Base-by-base conservation (phyloP, 2,888 invertebrate genomes). In the Flexamia atlantica region DNA sequence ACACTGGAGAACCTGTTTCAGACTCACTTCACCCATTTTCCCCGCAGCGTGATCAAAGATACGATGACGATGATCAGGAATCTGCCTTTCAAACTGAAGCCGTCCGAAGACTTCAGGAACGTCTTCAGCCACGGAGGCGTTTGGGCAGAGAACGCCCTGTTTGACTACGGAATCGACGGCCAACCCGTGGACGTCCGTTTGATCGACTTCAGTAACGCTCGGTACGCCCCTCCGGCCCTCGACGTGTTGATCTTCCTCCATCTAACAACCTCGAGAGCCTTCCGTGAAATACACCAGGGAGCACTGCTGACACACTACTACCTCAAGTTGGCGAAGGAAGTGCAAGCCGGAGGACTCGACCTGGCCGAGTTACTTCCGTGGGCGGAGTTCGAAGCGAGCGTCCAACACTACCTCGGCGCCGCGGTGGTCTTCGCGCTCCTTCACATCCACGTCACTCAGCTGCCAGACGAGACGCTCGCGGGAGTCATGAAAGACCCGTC, bases 221-320 rank as follows among this genome's bases (percentile, higher is more conserved):
- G 82, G 0, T 83, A 83, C 32, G 57, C 74, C 23, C 82, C 82
- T 20, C 82, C 82, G 0, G 82, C 82, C 23, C 72, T 50, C 46
- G 82, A 83, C 57, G 82, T 83, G 9, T 74, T 83, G 20, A 53
- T 40, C 0, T 83, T 83, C 25, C 74, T 83, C 0, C 82, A 83
- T 14, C 46, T 40, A 2, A 83, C 82, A 9, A 83, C 82, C 14
- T 74, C 82, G 40, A 30, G 82, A 57, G 57, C 82, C 30, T 83
- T 83, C 28, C 32, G 82, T 57, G 82, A 83, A 70, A 20, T 83
- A 10, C 57, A 83, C 57, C 82, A 83, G 25, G 82, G 82, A 25
- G 72, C 82, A 25, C 53, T 83, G 53, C 25, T 83, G 74, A 83
- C 82, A 10, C 74, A 74, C 40, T 83, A 83, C 70, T 83, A 83